Conservation (phyloP, 2,797 vertebrate species). For the Sebastes iracundus region DNA sequence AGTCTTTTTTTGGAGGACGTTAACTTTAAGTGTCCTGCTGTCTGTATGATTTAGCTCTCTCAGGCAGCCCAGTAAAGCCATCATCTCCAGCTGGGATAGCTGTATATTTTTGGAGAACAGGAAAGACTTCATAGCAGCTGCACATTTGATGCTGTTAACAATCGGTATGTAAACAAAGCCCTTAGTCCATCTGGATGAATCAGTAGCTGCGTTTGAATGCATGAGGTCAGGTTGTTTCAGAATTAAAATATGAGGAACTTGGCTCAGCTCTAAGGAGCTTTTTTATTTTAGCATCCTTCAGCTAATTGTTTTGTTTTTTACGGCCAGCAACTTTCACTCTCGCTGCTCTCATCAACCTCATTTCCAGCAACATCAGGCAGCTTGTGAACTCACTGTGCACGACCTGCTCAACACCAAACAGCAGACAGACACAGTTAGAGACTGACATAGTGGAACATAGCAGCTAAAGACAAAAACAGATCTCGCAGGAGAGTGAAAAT, state of each 20-base stretch:
- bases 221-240: background rate
- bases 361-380: background rate
- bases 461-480: background rate
- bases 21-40: conserved; percentile 58
- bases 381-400: background rate
- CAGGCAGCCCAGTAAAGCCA: conserved; percentile 20
- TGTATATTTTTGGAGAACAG: conserved; percentile 38
- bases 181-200: conserved; percentile 31
- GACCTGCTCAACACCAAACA: background rate
- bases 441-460: background rate
- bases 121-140: conserved; percentile 27
- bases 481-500: background rate
- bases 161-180: conserved; percentile 33
- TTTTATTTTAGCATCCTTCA: background rate
- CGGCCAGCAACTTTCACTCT: background rate
- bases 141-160: conserved; percentile 42
- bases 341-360: background rate
- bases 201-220: conserved; percentile 13
- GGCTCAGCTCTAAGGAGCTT: background rate
- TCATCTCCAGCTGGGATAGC: conserved; percentile 24
- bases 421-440: background rate
- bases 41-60: conserved; percentile 50
- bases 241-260: background rate
- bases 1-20: conserved; percentile 48
- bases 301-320: background rate